phyloP scores from a whole-genome alignment of 2,888 invertebrate species.

The Drosophila mulleri region DNA sequence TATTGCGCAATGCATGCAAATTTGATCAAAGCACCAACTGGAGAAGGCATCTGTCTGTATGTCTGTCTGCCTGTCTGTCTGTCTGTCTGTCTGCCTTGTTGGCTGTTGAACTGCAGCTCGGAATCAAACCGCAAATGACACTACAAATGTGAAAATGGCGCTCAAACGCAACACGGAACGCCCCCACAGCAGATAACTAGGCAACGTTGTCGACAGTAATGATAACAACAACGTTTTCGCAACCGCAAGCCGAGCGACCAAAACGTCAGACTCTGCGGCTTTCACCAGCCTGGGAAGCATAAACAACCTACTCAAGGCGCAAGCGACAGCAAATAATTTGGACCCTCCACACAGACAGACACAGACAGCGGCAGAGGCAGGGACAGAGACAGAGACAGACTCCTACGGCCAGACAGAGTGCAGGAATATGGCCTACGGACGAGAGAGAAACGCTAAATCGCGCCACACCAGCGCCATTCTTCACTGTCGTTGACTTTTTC shows the following conservation, averaged over 20 bases:
- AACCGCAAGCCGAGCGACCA: constrained; percentile 53
- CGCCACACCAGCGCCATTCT: constrained; percentile 45
- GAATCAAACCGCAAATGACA: constrained; percentile 73
- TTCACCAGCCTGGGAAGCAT: constrained; percentile 47
- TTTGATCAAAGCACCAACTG: constrained; percentile 53
- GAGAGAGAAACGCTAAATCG: constrained; percentile 9
- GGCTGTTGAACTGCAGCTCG: constrained; percentile 28
- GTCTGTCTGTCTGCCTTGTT: background rate
- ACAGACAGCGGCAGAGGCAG: background rate
- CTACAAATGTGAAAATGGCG: constrained; percentile 64
- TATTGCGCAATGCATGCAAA: constrained; percentile 50
- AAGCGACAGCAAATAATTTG: constrained; percentile 64
- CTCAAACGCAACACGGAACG: constrained; percentile 19
- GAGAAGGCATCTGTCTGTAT: background rate
- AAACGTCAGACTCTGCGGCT: constrained; percentile 44
- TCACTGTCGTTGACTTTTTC: constrained; percentile 52
- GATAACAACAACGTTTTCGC: constrained; percentile 65
- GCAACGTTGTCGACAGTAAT: constrained; percentile 64
- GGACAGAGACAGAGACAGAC: background rate
- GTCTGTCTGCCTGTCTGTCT: background rate
- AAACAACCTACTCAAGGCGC: constrained; percentile 62
- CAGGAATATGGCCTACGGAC: constrained; percentile 23
- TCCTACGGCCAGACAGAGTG: constrained; percentile 10
- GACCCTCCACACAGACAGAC: constrained; percentile 15
- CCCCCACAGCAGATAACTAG: constrained; percentile 36